These are phyloP conservation scores for Platanista minor DNA, from an alignment of 2,113 vertebrate species.

Conservation along the genomic window DNA sequence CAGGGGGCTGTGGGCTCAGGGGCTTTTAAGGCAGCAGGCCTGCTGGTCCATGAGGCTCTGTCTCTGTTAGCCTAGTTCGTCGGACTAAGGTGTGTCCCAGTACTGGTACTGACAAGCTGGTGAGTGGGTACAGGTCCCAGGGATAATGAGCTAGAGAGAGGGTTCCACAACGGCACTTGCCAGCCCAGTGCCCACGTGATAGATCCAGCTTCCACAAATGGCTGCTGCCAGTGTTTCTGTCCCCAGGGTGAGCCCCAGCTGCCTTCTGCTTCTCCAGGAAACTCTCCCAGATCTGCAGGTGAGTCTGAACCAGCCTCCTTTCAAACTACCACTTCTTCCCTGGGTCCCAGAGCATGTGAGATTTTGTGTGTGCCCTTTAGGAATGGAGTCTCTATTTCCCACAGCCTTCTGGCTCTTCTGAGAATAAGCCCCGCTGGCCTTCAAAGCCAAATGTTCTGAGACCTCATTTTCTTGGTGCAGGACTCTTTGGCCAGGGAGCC, in stretches of 20 bases:
- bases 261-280: not conserved
- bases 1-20: not conserved
- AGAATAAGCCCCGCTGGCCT: not conserved
- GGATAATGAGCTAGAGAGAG: not conserved
- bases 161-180: not conserved
- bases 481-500: not conserved
- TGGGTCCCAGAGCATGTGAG: not conserved
- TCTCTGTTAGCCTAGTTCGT: not conserved
- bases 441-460: not conserved
- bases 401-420: not conserved
- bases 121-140: not conserved
- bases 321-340: not conserved
- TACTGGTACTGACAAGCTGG: not conserved
- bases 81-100: not conserved
- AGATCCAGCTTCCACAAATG: not conserved
- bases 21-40: not conserved
- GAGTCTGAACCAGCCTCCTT: not conserved
- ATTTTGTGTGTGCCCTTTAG: not conserved
- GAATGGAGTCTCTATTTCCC: not conserved
- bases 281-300: not conserved
- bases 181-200: not conserved
- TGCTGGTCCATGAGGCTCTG: not conserved
- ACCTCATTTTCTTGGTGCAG: not conserved
- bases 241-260: not conserved
- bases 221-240: not conserved